A percentile compares a stretch with the other conserved stretches of the same genome.
Conservation (phyloP, 2,888 invertebrate species). For the Myopa tessellatipennis region DNA sequence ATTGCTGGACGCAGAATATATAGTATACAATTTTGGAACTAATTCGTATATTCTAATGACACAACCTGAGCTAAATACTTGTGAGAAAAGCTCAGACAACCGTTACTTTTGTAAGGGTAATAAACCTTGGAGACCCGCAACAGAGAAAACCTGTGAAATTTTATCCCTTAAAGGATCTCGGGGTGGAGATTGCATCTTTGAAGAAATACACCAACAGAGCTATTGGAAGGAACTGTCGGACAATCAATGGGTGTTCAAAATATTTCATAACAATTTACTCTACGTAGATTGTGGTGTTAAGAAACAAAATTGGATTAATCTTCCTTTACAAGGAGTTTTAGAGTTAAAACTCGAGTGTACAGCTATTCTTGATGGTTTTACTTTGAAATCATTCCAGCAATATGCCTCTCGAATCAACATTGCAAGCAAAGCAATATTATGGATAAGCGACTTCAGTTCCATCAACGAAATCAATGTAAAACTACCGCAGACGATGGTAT, state of each 20-base stretch:
- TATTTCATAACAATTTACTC: background rate
- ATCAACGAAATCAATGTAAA: background rate
- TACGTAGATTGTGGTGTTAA: background rate
- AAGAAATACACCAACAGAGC: background rate
- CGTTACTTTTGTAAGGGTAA: background rate
- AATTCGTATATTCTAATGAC: background rate
- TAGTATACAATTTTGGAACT: background rate
- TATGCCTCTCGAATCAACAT: too few relatives aligned
- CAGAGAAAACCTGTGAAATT: too few relatives aligned
- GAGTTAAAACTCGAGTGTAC: too few relatives aligned
- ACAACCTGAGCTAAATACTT: slow-evolving; percentile 3
- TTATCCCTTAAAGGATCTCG: background rate
- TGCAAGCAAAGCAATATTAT: too few relatives aligned
- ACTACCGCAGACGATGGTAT: slow-evolving; percentile 1
- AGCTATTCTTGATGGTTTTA: too few relatives aligned
- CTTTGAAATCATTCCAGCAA: too few relatives aligned
- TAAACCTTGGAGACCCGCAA: background rate
- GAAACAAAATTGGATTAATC: too few relatives aligned
- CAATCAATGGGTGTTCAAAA: slow-evolving; percentile 5
- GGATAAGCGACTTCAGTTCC: background rate
- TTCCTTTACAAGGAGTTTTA: too few relatives aligned
- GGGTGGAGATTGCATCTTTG: background rate
- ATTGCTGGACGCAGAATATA: background rate
- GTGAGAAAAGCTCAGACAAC: background rate
- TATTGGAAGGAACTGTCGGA: background rate